Conservation (phyloP, 2,113 vertebrate species). For the Rostratula benghalensis region DNA sequence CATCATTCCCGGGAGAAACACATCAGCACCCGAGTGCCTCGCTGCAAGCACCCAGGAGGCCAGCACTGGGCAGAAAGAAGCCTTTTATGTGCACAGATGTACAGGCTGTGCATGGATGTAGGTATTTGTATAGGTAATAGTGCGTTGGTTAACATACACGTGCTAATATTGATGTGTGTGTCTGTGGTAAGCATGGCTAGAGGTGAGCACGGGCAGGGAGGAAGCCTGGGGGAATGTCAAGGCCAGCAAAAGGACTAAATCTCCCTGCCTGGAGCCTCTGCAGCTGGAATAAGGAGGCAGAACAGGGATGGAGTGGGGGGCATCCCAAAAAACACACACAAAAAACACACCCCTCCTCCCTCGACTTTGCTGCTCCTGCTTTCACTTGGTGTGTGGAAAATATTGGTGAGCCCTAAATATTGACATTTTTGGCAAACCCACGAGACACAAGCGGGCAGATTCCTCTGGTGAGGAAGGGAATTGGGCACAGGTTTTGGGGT, state of each 20-base stretch:
- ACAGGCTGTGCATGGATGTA: too few species aligned
- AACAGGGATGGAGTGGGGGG: neutral
- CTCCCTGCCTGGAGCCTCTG: neutral
- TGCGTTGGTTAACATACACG: neutral
- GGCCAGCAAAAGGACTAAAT: neutral
- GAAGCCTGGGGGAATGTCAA: neutral
- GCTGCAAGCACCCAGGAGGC: neutral
- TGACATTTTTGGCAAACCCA: neutral
- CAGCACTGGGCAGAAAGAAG: neutral
- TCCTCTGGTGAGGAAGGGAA: neutral
- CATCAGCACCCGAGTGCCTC: rapidly evolving
- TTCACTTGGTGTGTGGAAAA: too few species aligned
- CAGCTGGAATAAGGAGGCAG: neutral
- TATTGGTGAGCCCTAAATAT: too few species aligned
- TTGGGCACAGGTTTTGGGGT: neutral
- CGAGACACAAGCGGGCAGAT: neutral
- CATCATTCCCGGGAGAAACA: neutral
- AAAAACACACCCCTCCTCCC: too few species aligned
- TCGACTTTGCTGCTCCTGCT: neutral
- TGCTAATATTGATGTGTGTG: rapidly evolving
- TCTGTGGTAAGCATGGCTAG: neutral
- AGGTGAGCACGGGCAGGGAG: neutral
- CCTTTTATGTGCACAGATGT: too few species aligned
- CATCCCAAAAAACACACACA: too few species aligned
- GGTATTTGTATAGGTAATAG: too few species aligned